Conservation (phyloP, 2,888 invertebrate genomes). For the Sinhomidia bicolor region DNA sequence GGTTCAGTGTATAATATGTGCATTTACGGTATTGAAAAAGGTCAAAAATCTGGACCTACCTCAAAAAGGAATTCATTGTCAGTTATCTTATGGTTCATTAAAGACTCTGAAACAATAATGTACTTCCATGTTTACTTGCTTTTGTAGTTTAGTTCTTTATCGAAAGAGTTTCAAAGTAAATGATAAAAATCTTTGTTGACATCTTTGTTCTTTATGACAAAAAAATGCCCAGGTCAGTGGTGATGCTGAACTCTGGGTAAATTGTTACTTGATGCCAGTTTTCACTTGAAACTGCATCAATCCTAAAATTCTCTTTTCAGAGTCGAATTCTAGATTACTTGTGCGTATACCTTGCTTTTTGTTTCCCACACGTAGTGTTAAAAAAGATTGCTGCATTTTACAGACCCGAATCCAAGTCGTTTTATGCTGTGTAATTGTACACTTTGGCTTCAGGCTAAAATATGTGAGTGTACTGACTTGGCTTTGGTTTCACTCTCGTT, state of each 20-base stretch:
- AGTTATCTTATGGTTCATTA: conserved; percentile 50
- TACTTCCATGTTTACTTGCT: background rate
- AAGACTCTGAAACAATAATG: background rate
- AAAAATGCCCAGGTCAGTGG: background rate
- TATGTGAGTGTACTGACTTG: too few species aligned
- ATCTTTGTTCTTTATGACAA: background rate
- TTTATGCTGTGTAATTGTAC: background rate
- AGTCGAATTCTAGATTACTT: background rate
- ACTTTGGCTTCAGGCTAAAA: conserved; percentile 29
- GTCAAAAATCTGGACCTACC: conserved; percentile 48
- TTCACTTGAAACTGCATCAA: background rate
- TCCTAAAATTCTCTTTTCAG: background rate
- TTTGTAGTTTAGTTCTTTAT: background rate
- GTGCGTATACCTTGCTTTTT: background rate
- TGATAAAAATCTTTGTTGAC: conserved; percentile 20
- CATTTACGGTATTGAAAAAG: background rate
- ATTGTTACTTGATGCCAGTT: background rate
- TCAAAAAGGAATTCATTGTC: conserved; percentile 49
- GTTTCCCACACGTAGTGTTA: background rate
- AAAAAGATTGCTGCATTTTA: background rate
- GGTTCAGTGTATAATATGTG: background rate
- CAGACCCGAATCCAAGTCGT: background rate
- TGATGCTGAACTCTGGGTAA: background rate
- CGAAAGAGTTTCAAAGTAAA: background rate
- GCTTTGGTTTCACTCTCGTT: conserved; percentile 49